Conservation (phyloP, 2,797 vertebrate species). For the Apogon hyalosoma region DNA sequence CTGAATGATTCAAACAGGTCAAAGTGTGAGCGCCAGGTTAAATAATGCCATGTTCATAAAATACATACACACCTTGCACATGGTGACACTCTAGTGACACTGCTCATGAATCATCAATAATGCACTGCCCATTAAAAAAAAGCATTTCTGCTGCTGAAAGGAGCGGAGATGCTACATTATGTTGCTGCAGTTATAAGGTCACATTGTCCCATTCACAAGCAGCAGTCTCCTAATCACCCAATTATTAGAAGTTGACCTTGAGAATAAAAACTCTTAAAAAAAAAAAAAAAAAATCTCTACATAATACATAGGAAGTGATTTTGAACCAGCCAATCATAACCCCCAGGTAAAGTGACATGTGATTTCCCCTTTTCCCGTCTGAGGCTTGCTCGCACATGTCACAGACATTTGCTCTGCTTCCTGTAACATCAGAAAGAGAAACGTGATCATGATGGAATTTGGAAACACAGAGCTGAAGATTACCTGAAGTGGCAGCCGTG, state of each 20-base stretch:
- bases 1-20: constrained; percentile 27
- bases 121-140: constrained; percentile 29
- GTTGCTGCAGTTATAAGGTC: constrained; percentile 45
- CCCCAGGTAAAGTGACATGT: constrained; percentile 6
- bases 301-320: not conserved
- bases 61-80: constrained; percentile 20
- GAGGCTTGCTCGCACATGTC: constrained; percentile 43
- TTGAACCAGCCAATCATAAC: constrained; percentile 31
- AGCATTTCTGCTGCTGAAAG: constrained; percentile 17
- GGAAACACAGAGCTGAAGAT: constrained; percentile 32
- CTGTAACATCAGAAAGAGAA: constrained; percentile 32
- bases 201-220: constrained; percentile 24
- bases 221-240: too few species aligned
- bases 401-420: constrained; percentile 32
- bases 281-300: not conserved
- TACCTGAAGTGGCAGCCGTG: constrained; percentile 35
- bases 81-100: constrained; percentile 19
- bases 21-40: constrained; percentile 19
- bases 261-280: too few species aligned
- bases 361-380: constrained; percentile 1
- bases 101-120: constrained; percentile 38
- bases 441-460: constrained; percentile 41
- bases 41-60: constrained; percentile 34
- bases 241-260: too few species aligned
- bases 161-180: constrained; percentile 14